Evolutionary conservation across 2,797 vertebrate genomes (phyloP), one percentile per base, ranked within the genome.

Genomic region (Mastacembelus armatus): DNA sequence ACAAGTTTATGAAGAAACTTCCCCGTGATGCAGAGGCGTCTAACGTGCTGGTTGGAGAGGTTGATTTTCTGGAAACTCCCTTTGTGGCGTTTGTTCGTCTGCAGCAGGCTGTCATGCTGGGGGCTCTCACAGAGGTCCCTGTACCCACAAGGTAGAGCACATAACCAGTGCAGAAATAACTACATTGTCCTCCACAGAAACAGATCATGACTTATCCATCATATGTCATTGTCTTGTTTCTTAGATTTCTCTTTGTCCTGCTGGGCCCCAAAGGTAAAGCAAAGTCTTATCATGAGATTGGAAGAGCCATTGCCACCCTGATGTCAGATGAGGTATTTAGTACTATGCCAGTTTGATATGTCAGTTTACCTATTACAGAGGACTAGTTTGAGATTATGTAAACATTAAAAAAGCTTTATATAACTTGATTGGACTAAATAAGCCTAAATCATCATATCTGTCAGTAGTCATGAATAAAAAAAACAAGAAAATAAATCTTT

Each of bases 1-100:
- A 99, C 32, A 99, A 98, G 72, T 99, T 99, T 88, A 99, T 99
- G 98, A 99, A 99, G 82, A 99, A 99, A 10, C 36, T 99, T 69
- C 97, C 98, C 0, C 96, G 96, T 0, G 98, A 99, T 1, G 98
- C 98, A 0, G 98, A 99, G 85, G 98, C 98, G 1, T 98, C 98
- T 36, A 99, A 99, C 0, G 97, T 99, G 42, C 92, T 99, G 67
- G 96, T 99, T 0, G 98, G 98, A 7, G 98, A 99, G 72, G 98
- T 99, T 0, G 96, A 99, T 73, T 99, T 99, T 88, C 85, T 99
- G 92, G 98, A 99, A 42, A 68, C 72, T 1, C 96, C 98, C 1
- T 99, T 98, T 11, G 96, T 99, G 84, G 96, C 97, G 54, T 99
- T 99, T 2, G 95, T 99, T 3, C 94, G 98, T n/a, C 94, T 99